Conservation (phyloP, 2,888 invertebrate species). For the Chrysodeixis includens region DNA sequence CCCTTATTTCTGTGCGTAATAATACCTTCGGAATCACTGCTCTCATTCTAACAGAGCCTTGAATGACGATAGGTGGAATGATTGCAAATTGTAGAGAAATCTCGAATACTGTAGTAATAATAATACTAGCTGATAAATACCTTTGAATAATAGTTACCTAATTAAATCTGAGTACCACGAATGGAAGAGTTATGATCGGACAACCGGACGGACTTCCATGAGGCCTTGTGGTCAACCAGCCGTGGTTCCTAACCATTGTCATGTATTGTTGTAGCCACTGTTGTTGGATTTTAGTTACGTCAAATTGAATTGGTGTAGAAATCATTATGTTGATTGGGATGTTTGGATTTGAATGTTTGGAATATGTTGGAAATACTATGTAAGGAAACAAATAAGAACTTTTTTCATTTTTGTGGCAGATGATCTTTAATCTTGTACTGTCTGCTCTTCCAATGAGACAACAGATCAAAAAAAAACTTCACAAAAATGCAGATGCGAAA, state of each 20-base stretch:
- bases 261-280: slow-evolving; percentile 23
- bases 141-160: slow-evolving; percentile 10
- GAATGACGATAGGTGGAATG: neutral
- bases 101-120: neutral
- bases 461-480: no score
- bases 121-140: neutral
- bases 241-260: slow-evolving; percentile 56
- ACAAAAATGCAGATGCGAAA: no score
- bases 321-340: slow-evolving; percentile 1
- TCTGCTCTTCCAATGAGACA: no score
- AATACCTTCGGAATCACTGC: no score
- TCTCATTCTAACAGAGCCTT: neutral
- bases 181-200: slow-evolving; percentile 49
- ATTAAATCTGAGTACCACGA: slow-evolving; percentile 49
- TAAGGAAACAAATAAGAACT: no score
- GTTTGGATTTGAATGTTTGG: neutral
- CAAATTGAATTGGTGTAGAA: slow-evolving; percentile 40
- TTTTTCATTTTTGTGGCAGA: no score
- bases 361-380: no score
- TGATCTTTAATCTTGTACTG: no score
- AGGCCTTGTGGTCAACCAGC: slow-evolving; percentile 55
- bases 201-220: slow-evolving; percentile 58
- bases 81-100: neutral
- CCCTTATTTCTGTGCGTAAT: no score
- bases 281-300: slow-evolving; percentile 31